A percentile compares a stretch with the other conserved stretches of the same genome.
These are phyloP conservation scores for Axinella damicornis DNA, from an alignment of 37 sponge, comb jelly and placozoan genomes.

Conservation along the genomic window DNA sequence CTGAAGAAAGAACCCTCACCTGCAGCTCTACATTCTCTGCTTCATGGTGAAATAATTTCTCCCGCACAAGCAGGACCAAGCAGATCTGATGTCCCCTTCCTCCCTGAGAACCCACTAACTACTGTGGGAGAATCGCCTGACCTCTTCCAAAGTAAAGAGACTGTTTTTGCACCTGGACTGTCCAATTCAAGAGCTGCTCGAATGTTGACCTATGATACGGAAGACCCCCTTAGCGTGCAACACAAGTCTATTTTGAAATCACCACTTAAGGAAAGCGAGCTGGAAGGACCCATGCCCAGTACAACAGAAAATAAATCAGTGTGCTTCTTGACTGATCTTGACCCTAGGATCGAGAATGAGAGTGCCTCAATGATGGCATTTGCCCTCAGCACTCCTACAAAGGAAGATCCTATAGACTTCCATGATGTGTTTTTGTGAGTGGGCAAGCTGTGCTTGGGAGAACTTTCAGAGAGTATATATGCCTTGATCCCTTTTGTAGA, in stretches of 20 bases:
- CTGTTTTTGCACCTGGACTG: not conserved
- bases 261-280: not conserved
- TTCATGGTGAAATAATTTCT: conserved; percentile 31
- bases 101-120: not conserved
- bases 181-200: conserved; percentile 6
- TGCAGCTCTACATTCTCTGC: conserved; percentile 45
- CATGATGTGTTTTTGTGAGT: conserved; percentile 5
- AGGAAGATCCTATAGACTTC: conserved; percentile 47
- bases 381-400: conserved; percentile 64
- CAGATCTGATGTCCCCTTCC: not conserved
- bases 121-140: not conserved
- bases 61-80: not conserved
- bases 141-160: not conserved
- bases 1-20: conserved; percentile 54
- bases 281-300: no score
- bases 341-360: conserved; percentile 25
- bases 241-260: not conserved
- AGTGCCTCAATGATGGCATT: conserved; percentile 68
- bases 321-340: not conserved
- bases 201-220: conserved; percentile 24
- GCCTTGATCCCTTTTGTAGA: no score
- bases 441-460: no score
- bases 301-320: no score
- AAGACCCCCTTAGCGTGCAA: not conserved
- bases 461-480: no score